Conservation (phyloP, 92 coral and sea anemone genomes). For the Phenganax stokvisi region DNA sequence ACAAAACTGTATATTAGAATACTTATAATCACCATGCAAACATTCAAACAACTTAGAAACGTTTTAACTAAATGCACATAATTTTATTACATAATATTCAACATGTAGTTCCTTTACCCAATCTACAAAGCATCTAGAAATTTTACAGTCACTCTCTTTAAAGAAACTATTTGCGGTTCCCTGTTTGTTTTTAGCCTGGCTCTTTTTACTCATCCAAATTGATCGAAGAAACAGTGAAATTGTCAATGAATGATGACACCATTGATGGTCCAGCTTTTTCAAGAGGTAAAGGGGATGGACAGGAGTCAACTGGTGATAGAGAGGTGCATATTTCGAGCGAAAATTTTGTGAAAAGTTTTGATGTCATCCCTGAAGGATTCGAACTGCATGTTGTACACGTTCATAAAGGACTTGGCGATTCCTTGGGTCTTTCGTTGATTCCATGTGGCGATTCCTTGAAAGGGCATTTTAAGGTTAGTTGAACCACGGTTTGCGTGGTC, state of each 20-base stretch:
- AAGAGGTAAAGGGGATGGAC: slow-evolving; percentile 28
- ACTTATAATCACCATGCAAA: too few relatives aligned
- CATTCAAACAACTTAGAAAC: too few relatives aligned
- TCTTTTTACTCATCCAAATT: slow-evolving; percentile 31
- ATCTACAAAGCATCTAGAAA: not conserved
- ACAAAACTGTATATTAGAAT: too few relatives aligned
- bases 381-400: slow-evolving; percentile 54
- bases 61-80: too few relatives aligned
- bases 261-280: slow-evolving; percentile 7
- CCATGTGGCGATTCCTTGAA: slow-evolving; percentile 68
- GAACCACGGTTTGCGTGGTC: not conserved
- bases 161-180: too few relatives aligned
- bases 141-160: not conserved
- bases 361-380: slow-evolving; percentile 61
- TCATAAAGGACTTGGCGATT: slow-evolving; percentile 54
- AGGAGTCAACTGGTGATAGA: not conserved
- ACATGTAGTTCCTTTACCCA: not conserved
- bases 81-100: too few relatives aligned
- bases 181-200: slow-evolving; percentile 19
- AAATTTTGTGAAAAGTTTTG: not conserved
- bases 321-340: not conserved
- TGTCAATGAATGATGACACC: slow-evolving; percentile 11
- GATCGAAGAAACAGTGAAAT: slow-evolving; percentile 30
- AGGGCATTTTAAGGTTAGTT: slow-evolving; percentile 78
- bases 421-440: slow-evolving; percentile 83